A percentile compares a stretch with the other conserved stretches of the same genome.
phyloP scores from a whole-genome alignment of 2,888 invertebrate genomes.

The Aelia acuminata region DNA sequence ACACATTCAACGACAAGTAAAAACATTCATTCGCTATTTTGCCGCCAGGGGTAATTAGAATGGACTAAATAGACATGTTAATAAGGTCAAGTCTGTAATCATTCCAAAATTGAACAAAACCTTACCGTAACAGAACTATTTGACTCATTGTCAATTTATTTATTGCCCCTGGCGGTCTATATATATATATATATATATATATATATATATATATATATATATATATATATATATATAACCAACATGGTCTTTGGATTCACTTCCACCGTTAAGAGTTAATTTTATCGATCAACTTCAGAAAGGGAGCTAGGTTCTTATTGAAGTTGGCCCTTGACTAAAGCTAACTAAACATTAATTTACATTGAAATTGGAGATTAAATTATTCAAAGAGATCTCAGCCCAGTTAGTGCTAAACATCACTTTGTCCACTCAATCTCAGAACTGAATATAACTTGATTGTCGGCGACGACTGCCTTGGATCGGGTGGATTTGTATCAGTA shows the following conservation, averaged over 20 bases:
- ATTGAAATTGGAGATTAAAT: slow-evolving; percentile 35
- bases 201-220: too few species aligned
- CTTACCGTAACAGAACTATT: too few species aligned
- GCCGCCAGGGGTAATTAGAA: too few species aligned
- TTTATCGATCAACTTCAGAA: neutral
- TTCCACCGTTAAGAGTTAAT: neutral
- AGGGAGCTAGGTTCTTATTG: slow-evolving; percentile 30
- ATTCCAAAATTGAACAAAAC: too few species aligned
- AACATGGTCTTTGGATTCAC: too few species aligned
- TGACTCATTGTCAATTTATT: too few species aligned
- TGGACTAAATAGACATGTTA: too few species aligned
- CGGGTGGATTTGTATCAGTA: neutral
- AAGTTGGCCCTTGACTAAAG: neutral
- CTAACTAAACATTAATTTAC: slow-evolving; percentile 32
- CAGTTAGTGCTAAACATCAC: neutral
- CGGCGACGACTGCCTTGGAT: neutral
- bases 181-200: too few species aligned
- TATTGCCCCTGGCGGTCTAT: too few species aligned
- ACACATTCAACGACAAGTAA: neutral
- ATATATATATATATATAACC: too few species aligned
- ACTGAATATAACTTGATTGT: neutral
- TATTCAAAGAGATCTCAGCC: neutral
- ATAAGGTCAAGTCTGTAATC: too few species aligned
- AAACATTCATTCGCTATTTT: too few species aligned
- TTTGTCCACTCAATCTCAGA: neutral